phyloP scores from a whole-genome alignment of 2,888 invertebrate species.

The Papilio gigon region DNA sequence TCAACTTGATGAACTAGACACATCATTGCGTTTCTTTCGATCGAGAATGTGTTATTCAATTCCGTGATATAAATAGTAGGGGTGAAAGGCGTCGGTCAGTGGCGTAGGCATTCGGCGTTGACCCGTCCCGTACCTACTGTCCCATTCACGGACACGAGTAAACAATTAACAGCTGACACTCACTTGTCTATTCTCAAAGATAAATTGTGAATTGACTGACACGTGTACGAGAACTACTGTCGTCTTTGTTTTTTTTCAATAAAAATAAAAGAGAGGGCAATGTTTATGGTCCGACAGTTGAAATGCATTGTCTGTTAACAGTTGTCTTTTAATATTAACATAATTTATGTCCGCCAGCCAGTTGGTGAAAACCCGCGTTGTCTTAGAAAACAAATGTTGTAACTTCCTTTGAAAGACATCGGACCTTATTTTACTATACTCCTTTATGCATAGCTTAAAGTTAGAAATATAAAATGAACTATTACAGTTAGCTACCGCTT shows the following conservation, averaged over 20 bases:
- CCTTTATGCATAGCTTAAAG: background rate
- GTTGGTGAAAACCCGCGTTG: background rate
- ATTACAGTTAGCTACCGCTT: background rate
- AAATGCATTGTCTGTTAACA: no score
- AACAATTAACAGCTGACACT: constrained; percentile 14
- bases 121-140: constrained; percentile 26
- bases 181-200: background rate
- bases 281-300: no score
- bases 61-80: constrained; percentile 19
- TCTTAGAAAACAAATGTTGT: background rate
- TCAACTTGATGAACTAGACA: no score
- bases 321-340: no score
- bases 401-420: background rate
- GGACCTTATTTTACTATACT: background rate
- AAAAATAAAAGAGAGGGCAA: background rate
- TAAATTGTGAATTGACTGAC: background rate
- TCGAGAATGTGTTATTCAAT: constrained; percentile 40
- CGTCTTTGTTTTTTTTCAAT: background rate
- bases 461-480: background rate
- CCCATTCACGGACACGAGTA: constrained; percentile 20
- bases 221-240: background rate
- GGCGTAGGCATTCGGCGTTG: constrained; percentile 21
- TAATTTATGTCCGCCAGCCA: background rate
- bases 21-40: background rate
- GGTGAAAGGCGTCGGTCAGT: constrained; percentile 28